Evolutionary conservation across 2,797 vertebrate genomes (phyloP).

Genomic region (Pangasius macronema): DNA sequence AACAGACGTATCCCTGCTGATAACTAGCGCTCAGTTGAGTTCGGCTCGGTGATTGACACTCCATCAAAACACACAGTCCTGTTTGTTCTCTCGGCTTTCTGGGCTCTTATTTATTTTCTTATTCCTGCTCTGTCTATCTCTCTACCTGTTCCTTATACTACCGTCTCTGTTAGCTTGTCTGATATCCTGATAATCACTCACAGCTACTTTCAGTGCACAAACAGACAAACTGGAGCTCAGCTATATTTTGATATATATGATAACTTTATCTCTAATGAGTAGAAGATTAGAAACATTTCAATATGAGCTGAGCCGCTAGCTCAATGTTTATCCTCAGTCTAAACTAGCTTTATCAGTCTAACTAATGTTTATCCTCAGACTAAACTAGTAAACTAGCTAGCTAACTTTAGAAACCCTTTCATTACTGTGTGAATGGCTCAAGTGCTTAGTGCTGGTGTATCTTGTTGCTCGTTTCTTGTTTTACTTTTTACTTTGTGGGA

Average conservation of each 20-base stretch:
- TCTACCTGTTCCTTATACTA: background rate
- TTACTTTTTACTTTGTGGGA: background rate
- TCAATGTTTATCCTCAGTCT: background rate
- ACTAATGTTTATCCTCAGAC: background rate
- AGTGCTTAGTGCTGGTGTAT: background rate
- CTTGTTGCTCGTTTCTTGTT: background rate
- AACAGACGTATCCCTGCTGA: constrained; percentile 8
- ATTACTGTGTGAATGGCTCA: background rate
- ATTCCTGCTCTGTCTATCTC: background rate
- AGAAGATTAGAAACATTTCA: background rate
- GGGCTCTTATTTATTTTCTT: background rate
- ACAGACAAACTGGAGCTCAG: background rate
- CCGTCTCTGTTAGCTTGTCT: background rate
- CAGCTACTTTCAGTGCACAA: background rate
- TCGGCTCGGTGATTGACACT: constrained; percentile 4
- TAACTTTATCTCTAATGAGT: background rate
- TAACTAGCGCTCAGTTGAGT: constrained; percentile 21
- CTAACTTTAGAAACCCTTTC: background rate
- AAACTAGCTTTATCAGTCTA: too few relatives aligned
- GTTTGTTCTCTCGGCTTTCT: background rate
- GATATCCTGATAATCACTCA: background rate
- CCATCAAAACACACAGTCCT: background rate
- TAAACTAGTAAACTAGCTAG: background rate
- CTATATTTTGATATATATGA: background rate
- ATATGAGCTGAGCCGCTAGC: background rate